Evolutionary conservation across 2,113 vertebrate species (phyloP).

Genomic region (Psittacara wagleri): DNA sequence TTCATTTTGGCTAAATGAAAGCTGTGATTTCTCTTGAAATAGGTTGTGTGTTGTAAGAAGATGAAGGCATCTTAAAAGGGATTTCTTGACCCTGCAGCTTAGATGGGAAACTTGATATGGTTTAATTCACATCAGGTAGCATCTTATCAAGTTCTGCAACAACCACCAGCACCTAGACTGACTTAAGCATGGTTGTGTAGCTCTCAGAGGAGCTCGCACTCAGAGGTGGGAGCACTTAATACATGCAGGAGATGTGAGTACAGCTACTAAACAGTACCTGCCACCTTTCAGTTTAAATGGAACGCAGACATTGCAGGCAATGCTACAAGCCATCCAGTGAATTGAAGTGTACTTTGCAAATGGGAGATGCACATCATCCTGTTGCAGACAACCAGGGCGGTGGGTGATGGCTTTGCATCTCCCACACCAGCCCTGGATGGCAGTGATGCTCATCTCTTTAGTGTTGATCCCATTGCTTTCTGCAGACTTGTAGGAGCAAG

Average conservation of each 20-base stretch:
- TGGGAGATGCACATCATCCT: not conserved
- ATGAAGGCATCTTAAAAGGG: not conserved
- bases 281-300: not conserved
- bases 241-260: not conserved
- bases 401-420: not conserved
- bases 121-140: not conserved
- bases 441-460: not conserved
- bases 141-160: not conserved
- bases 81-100: not conserved
- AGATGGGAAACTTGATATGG: not conserved
- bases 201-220: not conserved
- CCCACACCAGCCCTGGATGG: not conserved
- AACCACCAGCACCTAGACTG: not conserved
- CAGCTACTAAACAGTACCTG: not conserved
- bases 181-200: not conserved
- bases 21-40: not conserved
- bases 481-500: not conserved
- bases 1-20: not conserved
- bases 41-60: not conserved
- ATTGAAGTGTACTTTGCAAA: not conserved
- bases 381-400: rapidly evolving
- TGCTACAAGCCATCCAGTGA: not conserved
- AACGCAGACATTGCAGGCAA: not conserved
- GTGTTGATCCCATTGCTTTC: too few species aligned
- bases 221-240: not conserved